Evolutionary conservation across 2,797 vertebrate species (phyloP).

Genomic region (Phoxinus dragarum): DNA sequence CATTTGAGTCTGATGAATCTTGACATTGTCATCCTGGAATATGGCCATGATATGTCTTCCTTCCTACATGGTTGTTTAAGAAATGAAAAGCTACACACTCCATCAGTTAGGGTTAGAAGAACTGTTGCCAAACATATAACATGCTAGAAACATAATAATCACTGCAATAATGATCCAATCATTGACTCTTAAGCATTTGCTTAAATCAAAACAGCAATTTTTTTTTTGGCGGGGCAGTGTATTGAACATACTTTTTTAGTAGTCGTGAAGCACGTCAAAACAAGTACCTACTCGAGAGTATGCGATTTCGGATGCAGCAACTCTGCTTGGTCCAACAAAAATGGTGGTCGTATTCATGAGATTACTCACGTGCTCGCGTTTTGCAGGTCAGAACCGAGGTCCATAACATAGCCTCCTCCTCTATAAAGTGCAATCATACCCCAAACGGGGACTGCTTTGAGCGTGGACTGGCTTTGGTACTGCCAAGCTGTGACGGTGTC

Average conservation of each 20-base stretch:
- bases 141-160: too few relatives aligned
- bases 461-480: conserved; percentile 84
- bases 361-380: conserved; percentile 83
- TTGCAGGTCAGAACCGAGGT: conserved; percentile 82
- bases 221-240: too few relatives aligned
- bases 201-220: too few relatives aligned
- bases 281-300: background rate
- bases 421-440: conserved; percentile 85
- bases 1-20: too few relatives aligned
- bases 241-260: background rate
- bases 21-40: too few relatives aligned
- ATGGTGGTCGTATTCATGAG: background rate
- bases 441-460: conserved; percentile 84
- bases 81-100: too few relatives aligned
- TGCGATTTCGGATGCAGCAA: background rate
- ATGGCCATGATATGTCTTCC: too few relatives aligned
- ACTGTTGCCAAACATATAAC: too few relatives aligned
- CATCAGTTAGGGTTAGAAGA: too few relatives aligned
- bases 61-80: too few relatives aligned
- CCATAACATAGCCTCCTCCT: conserved; percentile 89
- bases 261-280: background rate
- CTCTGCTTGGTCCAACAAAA: background rate
- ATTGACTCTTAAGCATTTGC: too few relatives aligned
- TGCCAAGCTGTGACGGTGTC: conserved; percentile 77
- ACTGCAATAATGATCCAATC: too few relatives aligned